Evolutionary conservation across 1,140 invertebrate species (phyloP), one percentile per base, ranked within the genome.

Genomic region (Drosophila tsacasi): DNA sequence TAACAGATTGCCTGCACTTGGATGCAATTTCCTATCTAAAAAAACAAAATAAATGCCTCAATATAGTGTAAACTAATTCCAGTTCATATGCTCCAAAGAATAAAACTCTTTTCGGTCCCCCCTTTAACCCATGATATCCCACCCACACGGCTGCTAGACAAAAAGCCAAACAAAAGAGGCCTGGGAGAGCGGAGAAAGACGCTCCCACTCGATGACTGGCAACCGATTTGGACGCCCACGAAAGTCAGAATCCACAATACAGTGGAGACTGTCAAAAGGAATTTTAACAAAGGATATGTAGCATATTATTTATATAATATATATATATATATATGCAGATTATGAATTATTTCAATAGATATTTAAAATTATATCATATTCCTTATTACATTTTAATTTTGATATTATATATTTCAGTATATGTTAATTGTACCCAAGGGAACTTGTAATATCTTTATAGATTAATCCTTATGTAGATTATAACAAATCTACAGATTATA

Each of bases 141-240:
- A 68, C 67, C 67, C 64, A 71, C 67, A 54, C 37, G 32, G 19
- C 44, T 19, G 44, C 27, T 66, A 69, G 66, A 69, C 35, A 39
- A 52, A 44, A 30, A n/a, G 12, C 19, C n/a, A n/a, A 27, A 40
- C 35, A 13, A 27, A 15, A 54, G 68, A 58, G 25, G 39, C 4
- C 25, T 47, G 37, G 19, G 21, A 71, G 39, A 58, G 30, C 25
- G 13, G 25, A 15, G 42, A 17, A 44, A 72, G 71, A 40, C 66
- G 69, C 21, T 60, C 69, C 66, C 67, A 73, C 66, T 72, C 69
- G 52, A 72, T 72, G 69, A 37, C 66, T 59, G 54, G 37, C 44
- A 72, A 23, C 21, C 55, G 39, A 71, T 54, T 68, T 54, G 30
- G 12, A 68, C 67, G 67, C 67, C 69, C 54, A 72, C 69, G 55